Conservation (phyloP, 2,797 vertebrate genomes). For the Oreortyx pictus region DNA sequence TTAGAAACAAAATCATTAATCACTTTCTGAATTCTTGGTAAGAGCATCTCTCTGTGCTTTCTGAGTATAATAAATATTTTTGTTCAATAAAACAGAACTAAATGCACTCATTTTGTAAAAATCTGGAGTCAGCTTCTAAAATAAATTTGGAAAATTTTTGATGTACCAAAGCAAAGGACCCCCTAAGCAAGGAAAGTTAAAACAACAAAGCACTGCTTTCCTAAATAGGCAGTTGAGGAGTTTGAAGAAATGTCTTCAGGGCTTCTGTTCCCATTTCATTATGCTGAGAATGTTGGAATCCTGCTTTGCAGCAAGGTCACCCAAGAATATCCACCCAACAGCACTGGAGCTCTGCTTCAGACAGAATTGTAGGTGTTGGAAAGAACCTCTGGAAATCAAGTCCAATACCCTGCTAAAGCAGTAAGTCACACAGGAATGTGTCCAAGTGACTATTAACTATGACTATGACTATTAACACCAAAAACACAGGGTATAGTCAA, state of each 20-base stretch:
- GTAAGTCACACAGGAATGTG: no score
- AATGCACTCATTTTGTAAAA: background rate
- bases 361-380: background rate
- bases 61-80: conserved; percentile 19
- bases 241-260: background rate
- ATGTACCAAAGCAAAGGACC: background rate
- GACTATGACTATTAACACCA: background rate
- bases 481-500: background rate
- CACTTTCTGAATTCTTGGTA: background rate
- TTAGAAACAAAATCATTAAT: background rate
- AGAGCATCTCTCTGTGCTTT: background rate
- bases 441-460: no score
- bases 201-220: background rate
- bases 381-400: no score
- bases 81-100: conserved; percentile 8
- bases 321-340: background rate
- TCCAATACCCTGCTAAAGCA: no score
- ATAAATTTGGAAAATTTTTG: conserved; percentile 28
- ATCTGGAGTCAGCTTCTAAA: background rate
- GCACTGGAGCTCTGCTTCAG: background rate
- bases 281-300: background rate
- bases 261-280: background rate
- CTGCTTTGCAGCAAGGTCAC: background rate
- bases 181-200: background rate
- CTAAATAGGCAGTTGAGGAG: background rate